Evolutionary conservation across 2,888 invertebrate species (phyloP).

Genomic region (Periphyllus acericola): DNA sequence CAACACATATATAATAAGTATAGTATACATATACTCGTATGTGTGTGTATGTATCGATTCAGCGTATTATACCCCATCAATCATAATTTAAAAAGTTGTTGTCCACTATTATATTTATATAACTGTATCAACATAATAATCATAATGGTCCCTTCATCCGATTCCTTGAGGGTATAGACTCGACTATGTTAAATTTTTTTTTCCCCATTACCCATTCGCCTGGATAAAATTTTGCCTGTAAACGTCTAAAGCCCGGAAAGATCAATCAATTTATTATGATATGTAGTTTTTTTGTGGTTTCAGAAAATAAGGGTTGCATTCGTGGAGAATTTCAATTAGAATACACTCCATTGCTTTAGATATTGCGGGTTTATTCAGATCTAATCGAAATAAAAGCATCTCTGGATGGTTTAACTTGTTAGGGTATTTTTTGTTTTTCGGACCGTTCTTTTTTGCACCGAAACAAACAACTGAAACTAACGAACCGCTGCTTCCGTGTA

Average conservation of each 20-base stretch:
- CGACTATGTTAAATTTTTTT: not conserved
- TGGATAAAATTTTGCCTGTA: not conserved
- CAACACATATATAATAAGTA: too few relatives aligned
- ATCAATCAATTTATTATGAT: conserved; percentile 35
- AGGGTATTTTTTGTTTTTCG: not conserved
- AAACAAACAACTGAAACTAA: not conserved
- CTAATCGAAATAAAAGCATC: conserved; percentile 21
- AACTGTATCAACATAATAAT: conserved; percentile 7
- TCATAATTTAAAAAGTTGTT: conserved; percentile 43
- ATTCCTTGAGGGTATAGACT: not conserved
- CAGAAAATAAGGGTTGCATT: conserved; percentile 5
- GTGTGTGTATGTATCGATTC: not conserved
- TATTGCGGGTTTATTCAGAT: not conserved
- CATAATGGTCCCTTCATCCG: conserved; percentile 14
- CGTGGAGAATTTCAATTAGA: conserved; percentile 38
- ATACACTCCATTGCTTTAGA: not conserved
- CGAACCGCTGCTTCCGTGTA: not conserved
- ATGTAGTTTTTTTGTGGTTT: not conserved
- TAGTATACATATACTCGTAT: not conserved
- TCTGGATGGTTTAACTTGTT: not conserved
- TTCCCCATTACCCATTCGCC: not conserved
- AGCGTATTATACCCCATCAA: conserved; percentile 8
- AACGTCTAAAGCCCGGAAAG: not conserved
- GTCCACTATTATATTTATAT: not conserved
- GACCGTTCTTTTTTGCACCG: not conserved